Evolutionary conservation across 2,797 vertebrate species (phyloP), one percentile per base, ranked within the genome.

Genomic region (Chaunax sp.): DNA sequence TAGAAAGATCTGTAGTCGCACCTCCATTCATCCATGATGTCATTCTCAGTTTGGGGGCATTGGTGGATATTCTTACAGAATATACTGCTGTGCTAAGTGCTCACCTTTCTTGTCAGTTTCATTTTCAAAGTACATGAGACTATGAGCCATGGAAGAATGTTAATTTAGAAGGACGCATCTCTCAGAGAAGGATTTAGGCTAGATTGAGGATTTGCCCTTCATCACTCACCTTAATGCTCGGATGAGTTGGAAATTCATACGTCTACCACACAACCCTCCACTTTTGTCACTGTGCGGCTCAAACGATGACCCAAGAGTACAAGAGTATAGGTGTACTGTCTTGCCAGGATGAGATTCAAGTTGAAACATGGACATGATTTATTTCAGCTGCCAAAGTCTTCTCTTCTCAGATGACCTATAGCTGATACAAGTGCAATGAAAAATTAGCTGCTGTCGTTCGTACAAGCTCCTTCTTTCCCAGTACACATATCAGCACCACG

Each of bases 191-290:
- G 64, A 50, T 69, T 75, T n/a, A 53, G 63, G 11, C 16, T 16
- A 1, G 50, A 56, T 38, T 16, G 51, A 85, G 61, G 76, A 70
- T 72, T 74, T 65, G 50, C 35, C 63, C 74, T 50, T 78, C 60
- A 76, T 79, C 68, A 50, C 67, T 83, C 55, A 62, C n/a, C 68
- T 67, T 65, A 72, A 72, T 52, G 67, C 62, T 73, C 55, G 41
- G 43, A 45, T 75, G 75, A 77, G 50, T 58, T 77, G 57, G 38
- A 75, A 65, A 64, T 77, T 62, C 47, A 23, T 4, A 6, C n/a
- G 0, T 37, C 13, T 2, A 56, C 46, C 56, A 60, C 62, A 33
- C 26, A 15, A 18, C 11, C 50, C 15, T 11, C 49, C 46, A 47
- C 22, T 12, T 8, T 28, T 22, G 11, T 57, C 16, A 20, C 25